These are phyloP conservation scores for Acanthosepion lycidas DNA, from an alignment of 2,888 invertebrate genomes.

Conservation along the genomic window DNA sequence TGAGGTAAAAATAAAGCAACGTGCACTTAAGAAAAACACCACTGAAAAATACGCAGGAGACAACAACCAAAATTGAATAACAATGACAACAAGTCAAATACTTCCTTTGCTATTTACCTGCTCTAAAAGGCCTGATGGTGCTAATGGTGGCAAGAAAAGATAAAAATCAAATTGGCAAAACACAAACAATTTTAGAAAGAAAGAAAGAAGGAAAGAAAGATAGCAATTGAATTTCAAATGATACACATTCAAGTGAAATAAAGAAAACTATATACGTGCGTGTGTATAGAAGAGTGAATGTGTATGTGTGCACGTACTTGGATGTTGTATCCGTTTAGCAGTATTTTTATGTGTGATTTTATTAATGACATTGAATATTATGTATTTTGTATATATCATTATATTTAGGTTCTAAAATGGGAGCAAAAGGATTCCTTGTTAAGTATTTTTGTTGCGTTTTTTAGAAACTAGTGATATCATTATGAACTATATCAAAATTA, in stretches of 20 bases:
- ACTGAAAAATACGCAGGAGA: neutral
- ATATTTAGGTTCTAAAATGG: neutral
- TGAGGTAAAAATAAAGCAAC: neutral
- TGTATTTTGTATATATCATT: neutral
- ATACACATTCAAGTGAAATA: slow-evolving; percentile 33
- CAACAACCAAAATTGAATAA: neutral
- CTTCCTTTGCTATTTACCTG: slow-evolving; percentile 44
- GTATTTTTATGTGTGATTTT: neutral
- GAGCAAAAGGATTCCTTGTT: neutral
- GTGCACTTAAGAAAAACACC: slow-evolving; percentile 33
- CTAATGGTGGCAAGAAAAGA: slow-evolving; percentile 36
- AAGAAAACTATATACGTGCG: slow-evolving; percentile 33
- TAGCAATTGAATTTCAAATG: slow-evolving; percentile 6
- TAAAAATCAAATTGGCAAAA: slow-evolving; percentile 39
- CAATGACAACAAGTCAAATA: slow-evolving; percentile 41
- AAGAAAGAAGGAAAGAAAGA: slow-evolving; percentile 11
- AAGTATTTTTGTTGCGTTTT: neutral
- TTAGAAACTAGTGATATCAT: neutral
- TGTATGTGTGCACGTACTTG: neutral
- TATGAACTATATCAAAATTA: neutral
- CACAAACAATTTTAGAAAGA: slow-evolving; percentile 23
- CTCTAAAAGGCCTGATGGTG: slow-evolving; percentile 44
- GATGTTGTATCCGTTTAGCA: neutral
- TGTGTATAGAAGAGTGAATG: slow-evolving; percentile 3
- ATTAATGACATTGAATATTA: neutral